Evolutionary conservation across 2,888 invertebrate genomes (phyloP).

Genomic region (Drosophila conformis): DNA sequence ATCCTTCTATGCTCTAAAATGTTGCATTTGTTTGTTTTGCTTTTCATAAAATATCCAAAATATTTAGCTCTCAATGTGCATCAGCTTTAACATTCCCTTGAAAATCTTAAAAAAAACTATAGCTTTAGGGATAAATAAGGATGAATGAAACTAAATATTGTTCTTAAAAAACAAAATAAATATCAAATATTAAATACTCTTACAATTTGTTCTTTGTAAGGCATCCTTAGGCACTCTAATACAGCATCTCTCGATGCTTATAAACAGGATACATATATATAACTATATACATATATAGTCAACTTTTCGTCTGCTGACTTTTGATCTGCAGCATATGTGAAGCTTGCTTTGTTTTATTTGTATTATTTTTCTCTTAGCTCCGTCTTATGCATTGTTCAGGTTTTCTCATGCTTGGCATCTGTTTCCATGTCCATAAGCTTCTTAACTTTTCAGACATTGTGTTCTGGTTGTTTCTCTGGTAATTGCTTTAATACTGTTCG

Average conservation of each 20-base stretch:
- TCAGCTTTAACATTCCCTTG: neutral
- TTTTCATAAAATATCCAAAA: neutral
- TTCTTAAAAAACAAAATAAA: neutral
- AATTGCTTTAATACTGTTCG: slow-evolving; percentile 38
- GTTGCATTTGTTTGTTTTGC: neutral
- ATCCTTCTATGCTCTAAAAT: neutral
- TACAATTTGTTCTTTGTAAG: neutral
- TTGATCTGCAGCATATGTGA: neutral
- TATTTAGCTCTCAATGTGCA: neutral
- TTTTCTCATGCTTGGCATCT: slow-evolving; percentile 1
- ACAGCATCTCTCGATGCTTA: neutral
- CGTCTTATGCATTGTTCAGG: neutral
- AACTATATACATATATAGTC: neutral
- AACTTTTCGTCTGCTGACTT: neutral
- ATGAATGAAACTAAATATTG: neutral
- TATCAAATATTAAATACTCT: neutral
- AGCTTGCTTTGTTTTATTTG: neutral
- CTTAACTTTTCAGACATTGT: slow-evolving; percentile 19
- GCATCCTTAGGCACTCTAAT: neutral
- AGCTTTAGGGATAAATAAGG: neutral
- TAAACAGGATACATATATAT: neutral
- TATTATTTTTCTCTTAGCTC: neutral
- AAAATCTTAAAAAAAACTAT: neutral
- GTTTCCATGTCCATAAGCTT: slow-evolving; percentile 26
- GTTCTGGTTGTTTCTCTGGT: slow-evolving; percentile 11